Base-by-base conservation (phyloP, 2,888 invertebrate species). In the Limnephilus auricula region DNA sequence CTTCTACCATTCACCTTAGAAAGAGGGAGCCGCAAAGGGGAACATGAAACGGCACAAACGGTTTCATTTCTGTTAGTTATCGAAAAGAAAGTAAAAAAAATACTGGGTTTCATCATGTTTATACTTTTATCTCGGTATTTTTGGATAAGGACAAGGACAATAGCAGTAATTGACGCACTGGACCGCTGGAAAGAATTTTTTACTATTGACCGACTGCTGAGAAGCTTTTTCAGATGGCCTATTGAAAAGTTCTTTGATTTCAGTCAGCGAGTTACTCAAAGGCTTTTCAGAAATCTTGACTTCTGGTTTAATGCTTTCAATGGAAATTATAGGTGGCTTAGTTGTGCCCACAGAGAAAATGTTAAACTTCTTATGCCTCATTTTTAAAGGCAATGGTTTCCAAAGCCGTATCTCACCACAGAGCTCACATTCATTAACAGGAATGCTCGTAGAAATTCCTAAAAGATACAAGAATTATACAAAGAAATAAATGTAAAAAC, bases 101-200 rank as follows among this genome's bases (percentile, higher is more conserved):
- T 50, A 45, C 25, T 65, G 9, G 25, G 25, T 65, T 65, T 65
- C 5, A 65, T 65, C 9, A 65, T 50, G 5, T 90, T 85, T 30
- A 83, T 30, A 37, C 10, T 45, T 84, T 84, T 45, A 87, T 79
- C 32, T 87, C 3, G 79, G 78, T 31, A 86, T 15, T 78, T 90
- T 90, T 32, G 45, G 79, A 79, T 91, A 91, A 9, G 91, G 91
- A 32, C 89, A 91, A 13, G 91, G 91, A 79, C 91, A 91, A 89
- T 89, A 78, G 79, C 91, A 91, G 79, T 50, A 86, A 80, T 91
- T 91, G 15, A 34, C 50, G 18, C 79, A 30, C 31, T 78, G 50
- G 37, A 30, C 18, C 10, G 65, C 65, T 25, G 65, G 65, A 65
- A 65, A 65, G 65, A 65, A 65, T 9, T 65, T 65, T 65, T 65